Evolutionary conservation across 2,113 vertebrate species (phyloP).

Genomic region (Dolichotis patagonum): DNA sequence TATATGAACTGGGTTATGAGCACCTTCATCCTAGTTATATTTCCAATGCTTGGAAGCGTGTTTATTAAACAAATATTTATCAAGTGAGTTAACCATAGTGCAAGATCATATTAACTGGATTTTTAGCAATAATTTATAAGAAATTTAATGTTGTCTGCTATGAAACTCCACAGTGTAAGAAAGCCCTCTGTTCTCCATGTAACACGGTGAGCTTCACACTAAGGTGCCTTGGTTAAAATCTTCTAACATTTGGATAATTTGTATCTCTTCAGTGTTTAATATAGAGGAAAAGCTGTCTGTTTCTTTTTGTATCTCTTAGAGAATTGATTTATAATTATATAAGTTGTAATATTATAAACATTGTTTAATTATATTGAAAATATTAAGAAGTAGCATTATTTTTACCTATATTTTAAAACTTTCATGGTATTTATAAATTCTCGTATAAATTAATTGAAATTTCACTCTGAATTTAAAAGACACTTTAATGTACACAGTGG

Average conservation of each 20-base stretch:
- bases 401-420: constrained; percentile 3
- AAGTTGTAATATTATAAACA: not conserved
- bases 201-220: not conserved
- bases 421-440: too few species aligned
- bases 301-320: not conserved
- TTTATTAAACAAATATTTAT: not conserved
- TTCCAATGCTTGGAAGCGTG: not conserved
- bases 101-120: not conserved
- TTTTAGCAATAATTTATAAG: not conserved
- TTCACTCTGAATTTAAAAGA: not conserved
- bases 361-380: not conserved
- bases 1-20: not conserved
- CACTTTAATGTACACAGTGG: not conserved
- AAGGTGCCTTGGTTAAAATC: not conserved
- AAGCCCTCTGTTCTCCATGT: not conserved
- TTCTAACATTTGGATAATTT: not conserved
- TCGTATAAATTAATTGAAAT: constrained; percentile 6
- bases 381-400: constrained; percentile 13
- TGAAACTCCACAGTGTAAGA: not conserved
- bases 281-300: not conserved
- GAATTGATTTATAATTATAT: not conserved
- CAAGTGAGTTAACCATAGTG: not conserved
- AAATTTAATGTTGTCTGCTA: not conserved
- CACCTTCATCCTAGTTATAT: not conserved
- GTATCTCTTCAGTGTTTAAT: not conserved